Percentiles rank a stretch among this genome's conserved stretches.
These are phyloP conservation scores for Gortyna flavago DNA, from an alignment of 2,888 invertebrate species.

Conservation along the genomic window DNA sequence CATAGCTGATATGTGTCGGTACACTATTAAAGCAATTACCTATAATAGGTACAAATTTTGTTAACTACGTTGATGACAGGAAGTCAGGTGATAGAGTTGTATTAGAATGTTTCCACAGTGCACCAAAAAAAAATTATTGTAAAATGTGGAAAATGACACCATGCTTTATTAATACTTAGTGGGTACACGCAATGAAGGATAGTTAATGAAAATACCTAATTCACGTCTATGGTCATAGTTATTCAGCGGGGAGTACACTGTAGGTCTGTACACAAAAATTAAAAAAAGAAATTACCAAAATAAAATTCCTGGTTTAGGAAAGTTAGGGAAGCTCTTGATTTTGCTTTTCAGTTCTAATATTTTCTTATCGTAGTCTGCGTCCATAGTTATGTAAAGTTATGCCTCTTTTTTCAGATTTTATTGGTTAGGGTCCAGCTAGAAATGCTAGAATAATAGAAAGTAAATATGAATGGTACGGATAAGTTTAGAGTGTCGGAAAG, in stretches of 20 bases:
- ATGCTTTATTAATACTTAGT: neutral
- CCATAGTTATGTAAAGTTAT: conserved; percentile 69
- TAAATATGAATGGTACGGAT: conserved; percentile 17
- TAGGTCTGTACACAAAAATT: neutral
- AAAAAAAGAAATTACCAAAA: conserved; percentile 91
- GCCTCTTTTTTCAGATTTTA: neutral
- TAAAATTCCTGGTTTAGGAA: conserved; percentile 95
- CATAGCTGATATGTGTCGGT: neutral
- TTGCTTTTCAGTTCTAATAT: conserved; percentile 91
- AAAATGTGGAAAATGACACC: conserved; percentile 17
- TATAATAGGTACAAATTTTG: neutral
- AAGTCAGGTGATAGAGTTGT: neutral
- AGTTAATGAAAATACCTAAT: neutral
- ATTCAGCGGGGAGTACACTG: neutral
- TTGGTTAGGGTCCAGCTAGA: conserved; percentile 30
- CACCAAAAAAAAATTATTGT: no score
- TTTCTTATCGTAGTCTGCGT: conserved; percentile 84
- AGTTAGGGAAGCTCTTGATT: conserved; percentile 93
- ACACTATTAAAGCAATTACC: neutral
- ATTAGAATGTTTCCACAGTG: no score
- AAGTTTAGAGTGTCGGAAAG: neutral
- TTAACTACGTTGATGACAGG: conserved; percentile 10
- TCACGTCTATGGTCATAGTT: neutral
- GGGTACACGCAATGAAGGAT: neutral
- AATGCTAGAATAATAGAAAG: conserved; percentile 25